phyloP scores from a whole-genome alignment of 2,797 vertebrate genomes.

The Thripadectes ignobilis region DNA sequence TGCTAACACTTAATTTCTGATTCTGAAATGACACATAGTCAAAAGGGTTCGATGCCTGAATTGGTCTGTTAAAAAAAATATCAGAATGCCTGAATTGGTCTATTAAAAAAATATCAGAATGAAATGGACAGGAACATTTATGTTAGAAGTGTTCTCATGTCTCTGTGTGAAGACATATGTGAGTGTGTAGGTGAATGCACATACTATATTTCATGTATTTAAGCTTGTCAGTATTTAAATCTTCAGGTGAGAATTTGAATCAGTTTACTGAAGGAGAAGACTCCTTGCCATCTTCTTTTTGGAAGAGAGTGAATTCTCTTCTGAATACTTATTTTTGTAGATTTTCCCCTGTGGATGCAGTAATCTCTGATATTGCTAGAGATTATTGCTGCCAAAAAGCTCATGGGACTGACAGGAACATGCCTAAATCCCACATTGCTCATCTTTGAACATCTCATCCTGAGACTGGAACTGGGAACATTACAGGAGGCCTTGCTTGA shows the following conservation, averaged over 20 bases:
- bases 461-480: background rate
- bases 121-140: background rate
- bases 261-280: background rate
- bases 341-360: background rate
- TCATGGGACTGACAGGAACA: background rate
- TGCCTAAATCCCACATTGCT: background rate
- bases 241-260: slow-evolving; percentile 3
- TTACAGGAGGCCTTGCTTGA: background rate
- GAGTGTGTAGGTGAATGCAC: background rate
- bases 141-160: background rate
- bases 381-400: background rate
- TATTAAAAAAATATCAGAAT: background rate
- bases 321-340: background rate
- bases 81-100: too few species aligned
- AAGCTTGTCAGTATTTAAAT: slow-evolving; percentile 14
- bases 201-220: background rate
- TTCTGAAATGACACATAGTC: background rate
- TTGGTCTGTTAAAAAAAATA: background rate
- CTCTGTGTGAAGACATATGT: background rate
- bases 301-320: slow-evolving; percentile 16
- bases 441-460: background rate
- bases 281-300: background rate
- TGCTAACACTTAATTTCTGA: background rate
- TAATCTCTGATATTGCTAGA: background rate
- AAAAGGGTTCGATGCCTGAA: background rate